Percentiles rank a stretch among this genome's conserved stretches.
These are phyloP conservation scores for Rhinichthys klamathensis DNA, from an alignment of 2,113 vertebrate species.

Conservation along the genomic window DNA sequence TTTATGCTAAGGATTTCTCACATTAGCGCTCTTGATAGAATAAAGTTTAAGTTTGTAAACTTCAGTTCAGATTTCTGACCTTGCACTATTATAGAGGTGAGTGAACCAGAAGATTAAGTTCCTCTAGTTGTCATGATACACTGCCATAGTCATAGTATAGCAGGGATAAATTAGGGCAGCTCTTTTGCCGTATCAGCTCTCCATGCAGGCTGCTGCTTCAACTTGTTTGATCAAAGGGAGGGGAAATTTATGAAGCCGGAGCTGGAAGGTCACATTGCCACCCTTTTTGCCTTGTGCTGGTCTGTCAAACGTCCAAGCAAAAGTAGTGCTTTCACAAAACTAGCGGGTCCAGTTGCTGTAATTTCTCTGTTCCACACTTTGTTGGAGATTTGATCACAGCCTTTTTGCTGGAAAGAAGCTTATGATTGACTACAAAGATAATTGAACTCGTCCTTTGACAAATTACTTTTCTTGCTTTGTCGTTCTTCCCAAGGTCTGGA, in stretches of 20 bases:
- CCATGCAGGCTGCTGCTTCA: constrained; percentile 28
- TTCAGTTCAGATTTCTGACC: constrained; percentile 54
- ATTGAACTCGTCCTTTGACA: not conserved
- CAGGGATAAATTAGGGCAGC: constrained; percentile 49
- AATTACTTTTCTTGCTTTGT: not conserved
- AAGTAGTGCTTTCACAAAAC: not conserved
- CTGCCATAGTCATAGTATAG: not conserved
- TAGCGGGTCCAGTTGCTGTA: not conserved
- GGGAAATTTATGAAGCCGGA: constrained; percentile 46
- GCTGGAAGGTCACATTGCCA: constrained; percentile 43
- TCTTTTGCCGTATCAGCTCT: constrained; percentile 33
- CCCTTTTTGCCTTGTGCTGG: not conserved
- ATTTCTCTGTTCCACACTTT: not conserved
- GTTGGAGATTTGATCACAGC: not conserved
- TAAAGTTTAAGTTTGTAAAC: not conserved
- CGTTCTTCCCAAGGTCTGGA: not conserved
- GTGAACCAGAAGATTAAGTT: constrained; percentile 8
- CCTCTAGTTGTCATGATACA: constrained; percentile 31
- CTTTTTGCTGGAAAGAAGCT: not conserved
- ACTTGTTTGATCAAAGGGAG: constrained; percentile 57
- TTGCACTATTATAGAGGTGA: constrained; percentile 50
- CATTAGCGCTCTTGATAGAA: constrained; percentile 43
- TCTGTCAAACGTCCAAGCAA: not conserved
- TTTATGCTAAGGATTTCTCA: constrained; percentile 53
- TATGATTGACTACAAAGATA: constrained; percentile 12